Conservation (phyloP, 2,797 vertebrate species). For the Tapera naevia region DNA sequence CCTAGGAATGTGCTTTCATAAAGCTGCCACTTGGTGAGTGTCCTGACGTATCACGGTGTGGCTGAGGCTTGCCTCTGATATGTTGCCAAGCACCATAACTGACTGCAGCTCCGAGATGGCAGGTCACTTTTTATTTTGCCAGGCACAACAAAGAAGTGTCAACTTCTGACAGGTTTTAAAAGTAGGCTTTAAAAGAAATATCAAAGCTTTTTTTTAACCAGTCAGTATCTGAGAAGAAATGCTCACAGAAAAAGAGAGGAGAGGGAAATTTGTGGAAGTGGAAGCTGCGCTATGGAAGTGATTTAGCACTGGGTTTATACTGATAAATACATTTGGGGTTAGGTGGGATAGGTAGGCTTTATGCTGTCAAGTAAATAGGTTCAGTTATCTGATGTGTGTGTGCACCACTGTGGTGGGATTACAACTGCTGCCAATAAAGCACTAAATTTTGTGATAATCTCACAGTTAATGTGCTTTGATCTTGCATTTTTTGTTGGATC, state of each 20-base stretch:
- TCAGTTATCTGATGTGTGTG: not conserved
- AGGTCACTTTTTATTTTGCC: slow-evolving; percentile 73
- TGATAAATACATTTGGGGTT: not conserved
- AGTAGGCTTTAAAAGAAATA: slow-evolving; percentile 55
- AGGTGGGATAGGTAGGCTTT: not conserved
- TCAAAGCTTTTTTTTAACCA: not conserved
- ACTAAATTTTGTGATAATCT: not conserved
- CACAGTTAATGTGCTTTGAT: not conserved
- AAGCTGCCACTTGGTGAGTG: not conserved
- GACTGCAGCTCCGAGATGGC: slow-evolving; percentile 69
- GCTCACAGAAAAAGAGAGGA: not conserved
- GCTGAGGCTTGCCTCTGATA: slow-evolving; percentile 40
- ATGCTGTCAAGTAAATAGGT: not conserved
- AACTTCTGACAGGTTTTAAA: slow-evolving; percentile 67
- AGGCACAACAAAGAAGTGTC: slow-evolving; percentile 73
- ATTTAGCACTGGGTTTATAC: not conserved
- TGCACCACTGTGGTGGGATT: not conserved
- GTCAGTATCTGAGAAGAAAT: not conserved
- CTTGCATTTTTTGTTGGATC: not conserved
- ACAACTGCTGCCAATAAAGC: not conserved
- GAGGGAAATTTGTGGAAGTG: not conserved
- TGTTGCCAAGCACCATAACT: slow-evolving; percentile 64
- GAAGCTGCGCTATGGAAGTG: not conserved
- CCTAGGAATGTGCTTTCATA: slow-evolving; percentile 6
- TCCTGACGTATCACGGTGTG: not conserved